These are phyloP conservation scores for Scaptomyza cyrtandrae DNA, from an alignment of 2,888 invertebrate species.

Conservation along the genomic window DNA sequence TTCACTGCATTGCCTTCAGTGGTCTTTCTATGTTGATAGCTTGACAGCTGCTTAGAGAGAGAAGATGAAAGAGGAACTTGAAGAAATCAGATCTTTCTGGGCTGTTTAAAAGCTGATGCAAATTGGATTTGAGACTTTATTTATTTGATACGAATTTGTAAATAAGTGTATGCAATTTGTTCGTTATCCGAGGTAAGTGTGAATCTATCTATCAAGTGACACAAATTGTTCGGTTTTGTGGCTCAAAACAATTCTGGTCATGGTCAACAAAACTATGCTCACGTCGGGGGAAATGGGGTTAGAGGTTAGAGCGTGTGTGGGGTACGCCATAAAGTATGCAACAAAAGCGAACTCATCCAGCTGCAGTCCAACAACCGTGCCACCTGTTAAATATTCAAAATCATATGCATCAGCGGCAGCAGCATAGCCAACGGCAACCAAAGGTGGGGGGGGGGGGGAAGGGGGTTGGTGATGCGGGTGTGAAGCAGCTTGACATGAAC, in stretches of 20 bases:
- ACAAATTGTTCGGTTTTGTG: not conserved
- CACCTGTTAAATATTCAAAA: constrained; percentile 79
- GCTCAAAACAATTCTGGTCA: constrained; percentile 7
- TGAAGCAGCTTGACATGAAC: constrained; percentile 42
- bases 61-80: constrained; percentile 41
- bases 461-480: no score
- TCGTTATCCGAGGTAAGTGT: not conserved
- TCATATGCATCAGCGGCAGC: constrained; percentile 68
- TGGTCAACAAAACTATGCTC: constrained; percentile 28
- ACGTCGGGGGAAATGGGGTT: constrained; percentile 2
- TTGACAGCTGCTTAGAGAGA: constrained; percentile 40
- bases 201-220: constrained; percentile 5
- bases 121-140: not conserved
- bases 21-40: constrained; percentile 20
- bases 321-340: constrained; percentile 67
- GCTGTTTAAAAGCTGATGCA: not conserved
- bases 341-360: constrained; percentile 54
- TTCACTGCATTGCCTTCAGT: constrained; percentile 13
- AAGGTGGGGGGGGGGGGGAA: not conserved
- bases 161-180: constrained; percentile 1
- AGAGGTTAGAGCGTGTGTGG: no score
- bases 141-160: constrained; percentile 1
- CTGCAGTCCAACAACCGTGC: constrained; percentile 42
- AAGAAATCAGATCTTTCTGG: constrained; percentile 57
- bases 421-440: constrained; percentile 17